phyloP scores from a whole-genome alignment of 2,113 vertebrate genomes.

The Sylvietta virens region DNA sequence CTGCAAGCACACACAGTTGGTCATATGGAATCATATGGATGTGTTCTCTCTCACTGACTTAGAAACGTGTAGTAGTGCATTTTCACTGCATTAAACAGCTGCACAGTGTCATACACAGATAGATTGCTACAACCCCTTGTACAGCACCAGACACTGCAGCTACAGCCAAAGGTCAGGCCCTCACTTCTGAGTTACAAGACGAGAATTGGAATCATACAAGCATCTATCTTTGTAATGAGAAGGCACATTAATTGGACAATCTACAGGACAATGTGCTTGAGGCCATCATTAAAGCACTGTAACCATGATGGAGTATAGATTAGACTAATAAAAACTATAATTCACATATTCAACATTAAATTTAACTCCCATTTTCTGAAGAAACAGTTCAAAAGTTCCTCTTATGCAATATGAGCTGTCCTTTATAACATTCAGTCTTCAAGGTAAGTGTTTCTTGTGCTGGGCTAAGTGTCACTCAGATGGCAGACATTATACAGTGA shows the following conservation, averaged over 20 bases:
- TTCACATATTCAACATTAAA: neutral
- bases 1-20: neutral
- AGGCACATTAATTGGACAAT: neutral
- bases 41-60: fast-evolving
- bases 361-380: neutral
- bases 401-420: neutral
- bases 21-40: fast-evolving
- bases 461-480: neutral
- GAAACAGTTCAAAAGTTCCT: neutral
- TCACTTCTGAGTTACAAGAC: neutral
- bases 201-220: neutral
- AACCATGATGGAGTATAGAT: neutral
- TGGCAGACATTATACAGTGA: neutral
- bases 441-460: neutral
- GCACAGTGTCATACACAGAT: fast-evolving
- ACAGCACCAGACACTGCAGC: neutral
- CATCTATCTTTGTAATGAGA: neutral
- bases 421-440: neutral
- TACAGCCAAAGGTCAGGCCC: neutral
- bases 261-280: neutral
- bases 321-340: neutral
- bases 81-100: neutral
- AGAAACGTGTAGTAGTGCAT: fast-evolving
- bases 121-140: neutral
- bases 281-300: neutral